Evolutionary conservation across 30 jellyfish, hydroid and myxozoan genomes (phyloP), one percentile per base, ranked within the genome.

Genomic region (Catostylus mosaicus): DNA sequence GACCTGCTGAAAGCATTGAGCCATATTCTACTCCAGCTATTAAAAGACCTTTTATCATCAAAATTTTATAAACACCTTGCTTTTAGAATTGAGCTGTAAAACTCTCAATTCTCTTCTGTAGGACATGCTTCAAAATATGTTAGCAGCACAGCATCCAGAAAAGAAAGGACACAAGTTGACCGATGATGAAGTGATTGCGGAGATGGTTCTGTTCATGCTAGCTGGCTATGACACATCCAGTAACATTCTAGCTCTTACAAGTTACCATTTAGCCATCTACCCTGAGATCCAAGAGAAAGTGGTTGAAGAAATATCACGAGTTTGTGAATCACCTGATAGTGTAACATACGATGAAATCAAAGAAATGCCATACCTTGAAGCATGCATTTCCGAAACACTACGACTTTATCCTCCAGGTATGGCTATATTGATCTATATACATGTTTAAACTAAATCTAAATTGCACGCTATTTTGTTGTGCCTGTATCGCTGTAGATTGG

Each of bases 211-310:
- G 24, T 87, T 87, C 48, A 19, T 87, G 12, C 67, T 87, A 4
- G 96, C 91, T 14, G 96, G 96, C 34, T 87, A 65, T 34, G 88
- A 87, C 26, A 87, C 96, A 18, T 87, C 91, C 9, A 78, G 91
- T 68, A 77, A 31, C 37, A 70, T 54, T 1, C 69, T 87, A 2
- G 61, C 79, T 29, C 83, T 70, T 4, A 16, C 87, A 1, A 67
- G 87, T 67, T 87, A 87, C 70, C 70, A 60, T 1, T 60, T 87
- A 2, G 96, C 96, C 3, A 35, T 63, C 10, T 50, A 45, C 46
- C 96, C 87, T n/a, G 96, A 86, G 54, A 68, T 65, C 7, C 96
- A 87, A 68, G 91, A 87, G 36, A 87, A 67, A 71, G 71, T 87
- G 34, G 63, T 35, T 33, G 78, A 77, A 6, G 90, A 76, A 30